A percentile compares a stretch with the other conserved stretches of the same genome.
Conservation (phyloP, 2,888 invertebrate genomes). For the Drosophila quasianomalipes region DNA sequence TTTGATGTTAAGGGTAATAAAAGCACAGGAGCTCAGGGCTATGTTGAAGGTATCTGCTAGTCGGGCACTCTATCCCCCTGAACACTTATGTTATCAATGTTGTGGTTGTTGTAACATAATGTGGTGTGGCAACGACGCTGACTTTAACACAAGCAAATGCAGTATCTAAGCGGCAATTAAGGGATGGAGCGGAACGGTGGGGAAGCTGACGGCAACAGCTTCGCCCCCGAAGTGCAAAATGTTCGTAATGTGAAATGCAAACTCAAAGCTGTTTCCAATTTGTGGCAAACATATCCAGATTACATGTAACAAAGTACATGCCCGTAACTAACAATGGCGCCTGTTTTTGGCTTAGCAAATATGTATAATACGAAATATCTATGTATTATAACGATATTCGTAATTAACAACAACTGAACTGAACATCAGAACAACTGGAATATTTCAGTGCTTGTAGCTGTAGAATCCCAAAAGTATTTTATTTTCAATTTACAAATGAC, state of each 20-base stretch:
- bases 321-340: slow-evolving; percentile 13
- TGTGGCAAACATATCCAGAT: slow-evolving; percentile 34
- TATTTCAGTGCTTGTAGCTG: not conserved
- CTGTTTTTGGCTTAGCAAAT: not conserved
- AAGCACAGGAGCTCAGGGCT: not conserved
- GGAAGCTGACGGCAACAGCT: not conserved
- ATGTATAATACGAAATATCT: not conserved
- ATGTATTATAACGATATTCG: slow-evolving; percentile 3
- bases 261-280: slow-evolving; percentile 51
- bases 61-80: not conserved
- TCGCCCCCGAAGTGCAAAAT: slow-evolving; percentile 8
- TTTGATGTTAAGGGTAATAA: not conserved
- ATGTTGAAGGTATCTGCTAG: not conserved
- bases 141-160: slow-evolving; percentile 56
- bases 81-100: not conserved
- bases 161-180: slow-evolving; percentile 66
- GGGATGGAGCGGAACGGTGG: slow-evolving; percentile 36
- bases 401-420: slow-evolving; percentile 28
- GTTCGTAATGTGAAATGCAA: slow-evolving; percentile 41
- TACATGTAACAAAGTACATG: slow-evolving; percentile 9
- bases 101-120: slow-evolving; percentile 36
- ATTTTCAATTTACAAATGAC: slow-evolving; percentile 16
- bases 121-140: slow-evolving; percentile 52
- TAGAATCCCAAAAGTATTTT: slow-evolving; percentile 13
- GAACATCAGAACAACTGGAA: slow-evolving; percentile 13